Evolutionary conservation across 1,140 invertebrate species (phyloP).

Genomic region (Nymphalis io): DNA sequence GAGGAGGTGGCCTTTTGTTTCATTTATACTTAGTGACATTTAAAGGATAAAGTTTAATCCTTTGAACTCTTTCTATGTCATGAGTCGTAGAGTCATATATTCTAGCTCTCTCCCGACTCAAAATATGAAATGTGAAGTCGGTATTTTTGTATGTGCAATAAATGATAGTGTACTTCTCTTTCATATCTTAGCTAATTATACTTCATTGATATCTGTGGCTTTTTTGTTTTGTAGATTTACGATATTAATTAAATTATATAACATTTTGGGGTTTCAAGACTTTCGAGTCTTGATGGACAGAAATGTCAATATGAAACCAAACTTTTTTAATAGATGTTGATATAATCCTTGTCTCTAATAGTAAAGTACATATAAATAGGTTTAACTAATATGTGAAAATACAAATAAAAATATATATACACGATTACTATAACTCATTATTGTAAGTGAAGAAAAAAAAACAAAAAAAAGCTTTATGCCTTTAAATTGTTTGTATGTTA

Average conservation of each 20-base stretch:
- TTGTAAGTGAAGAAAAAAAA: constrained; percentile 70
- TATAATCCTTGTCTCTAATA: constrained; percentile 76
- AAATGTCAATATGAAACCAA: constrained; percentile 24
- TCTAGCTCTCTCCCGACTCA: constrained; percentile 50
- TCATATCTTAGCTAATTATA: constrained; percentile 77
- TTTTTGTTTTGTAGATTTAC: constrained; percentile 42
- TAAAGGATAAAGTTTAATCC: constrained; percentile 8
- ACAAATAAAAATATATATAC: constrained; percentile 81
- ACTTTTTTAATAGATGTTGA: constrained; percentile 67
- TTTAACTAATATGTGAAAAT: constrained; percentile 72
- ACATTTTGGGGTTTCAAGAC: constrained; percentile 38
- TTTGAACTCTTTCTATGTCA: constrained; percentile 14
- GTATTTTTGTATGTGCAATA: constrained; percentile 78
- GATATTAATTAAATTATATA: constrained; percentile 56
- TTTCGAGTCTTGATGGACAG: constrained; percentile 29
- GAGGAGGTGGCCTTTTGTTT: constrained; percentile 49
- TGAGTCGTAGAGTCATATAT: constrained; percentile 38
- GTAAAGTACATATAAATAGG: constrained; percentile 75
- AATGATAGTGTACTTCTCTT: constrained; percentile 64
- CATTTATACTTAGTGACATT: constrained; percentile 40
- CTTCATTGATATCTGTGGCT: constrained; percentile 40
- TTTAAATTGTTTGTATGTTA: constrained; percentile 78
- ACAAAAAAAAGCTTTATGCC: constrained; percentile 76
- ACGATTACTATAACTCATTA: constrained; percentile 76
- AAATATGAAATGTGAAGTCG: constrained; percentile 52